Percentiles rank a stretch among this genome's conserved stretches.
Evolutionary conservation across 2,113 vertebrate species (phyloP).

Genomic region (Mastomys coucha): DNA sequence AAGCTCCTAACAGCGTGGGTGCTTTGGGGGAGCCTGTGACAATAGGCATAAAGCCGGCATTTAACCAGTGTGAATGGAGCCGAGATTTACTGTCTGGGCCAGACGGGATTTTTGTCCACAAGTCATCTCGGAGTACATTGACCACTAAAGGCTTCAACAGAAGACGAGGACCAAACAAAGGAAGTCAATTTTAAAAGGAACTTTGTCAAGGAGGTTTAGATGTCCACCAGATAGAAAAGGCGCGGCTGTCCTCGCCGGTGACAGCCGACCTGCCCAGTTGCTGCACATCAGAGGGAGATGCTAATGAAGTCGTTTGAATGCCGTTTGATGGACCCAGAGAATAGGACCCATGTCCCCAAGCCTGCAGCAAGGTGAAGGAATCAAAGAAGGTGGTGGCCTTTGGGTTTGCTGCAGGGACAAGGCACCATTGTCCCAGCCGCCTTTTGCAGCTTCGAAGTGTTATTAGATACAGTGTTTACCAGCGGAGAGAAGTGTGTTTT

Average conservation of each 20-base stretch:
- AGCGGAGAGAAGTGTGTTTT: slow-evolving; percentile 79
- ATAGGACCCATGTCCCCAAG: slow-evolving; percentile 83
- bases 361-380: slow-evolving; percentile 85
- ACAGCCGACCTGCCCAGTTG: slow-evolving; percentile 72
- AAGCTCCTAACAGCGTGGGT: slow-evolving; percentile 86
- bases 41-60: slow-evolving; percentile 89
- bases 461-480: slow-evolving; percentile 85
- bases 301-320: slow-evolving; percentile 88
- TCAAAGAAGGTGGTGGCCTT: slow-evolving; percentile 87
- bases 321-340: slow-evolving; percentile 84
- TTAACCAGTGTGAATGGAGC: slow-evolving; percentile 88
- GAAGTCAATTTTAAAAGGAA: slow-evolving; percentile 87
- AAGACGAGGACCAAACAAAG: slow-evolving; percentile 86
- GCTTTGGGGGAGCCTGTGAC: slow-evolving; percentile 85
- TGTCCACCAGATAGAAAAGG: slow-evolving; percentile 85
- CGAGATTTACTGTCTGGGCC: slow-evolving; percentile 89
- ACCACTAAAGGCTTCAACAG: slow-evolving; percentile 88
- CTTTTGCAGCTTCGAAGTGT: slow-evolving; percentile 82
- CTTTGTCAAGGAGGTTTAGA: slow-evolving; percentile 88
- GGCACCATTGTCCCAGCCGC: slow-evolving; percentile 83
- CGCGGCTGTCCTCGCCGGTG: slow-evolving; percentile 71
- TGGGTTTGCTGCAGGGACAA: slow-evolving; percentile 83
- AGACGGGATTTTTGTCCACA: slow-evolving; percentile 89
- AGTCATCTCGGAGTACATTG: slow-evolving; percentile 88
- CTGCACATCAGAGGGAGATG: slow-evolving; percentile 80